Evolutionary conservation across 1,140 invertebrate species (phyloP), one percentile per base, ranked within the genome.

Genomic region (Drosophila saltans): DNA sequence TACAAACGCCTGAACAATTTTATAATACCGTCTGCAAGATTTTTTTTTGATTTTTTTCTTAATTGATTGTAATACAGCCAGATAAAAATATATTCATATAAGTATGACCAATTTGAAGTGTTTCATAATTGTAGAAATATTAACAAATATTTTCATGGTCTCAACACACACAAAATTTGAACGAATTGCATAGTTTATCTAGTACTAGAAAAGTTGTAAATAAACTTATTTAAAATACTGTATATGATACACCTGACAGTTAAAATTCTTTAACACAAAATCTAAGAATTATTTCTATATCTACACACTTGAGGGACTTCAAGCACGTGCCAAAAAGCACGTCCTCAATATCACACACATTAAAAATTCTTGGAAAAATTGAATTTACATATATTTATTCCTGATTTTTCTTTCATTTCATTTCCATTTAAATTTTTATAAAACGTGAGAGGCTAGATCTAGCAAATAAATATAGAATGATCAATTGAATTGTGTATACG

Each of bases 401-500:
- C 2, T 11, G 9, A 11, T 3, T 21, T 48, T 48, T 36, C 33
- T 36, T 36, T 6, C 33, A 36, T 6, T 24, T 10, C 9, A 26
- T 26, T 52, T 52, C 1, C 45, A 48, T 48, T 24, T 52, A 5
- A 52, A 9, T 52, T 52, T 24, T 3, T 26, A 52, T 21, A 52
- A 52, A 8, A 24, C 21, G 8, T 10, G 45, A 26, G 9, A 26
- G 45, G 45, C 21, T 16, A 28, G 48, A 33, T 56, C 61, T 43
- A 43, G 58, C 57, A 30, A 28, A 45, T 39, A 48, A 62, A 7
- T 40, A 52, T 59, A 21, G 33, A 24, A 9, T 8, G 2, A 26
- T 33, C 33, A 26, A 75, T 52, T 26, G 24, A 52, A 28, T 36
- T 36, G 33, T 36, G 64, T 69, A 72, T 73, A 72, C 74, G 74